A percentile compares a stretch with the other conserved stretches of the same genome.
Evolutionary conservation across 1,140 invertebrate species (phyloP).

Genomic region (Penaeus japonicus): DNA sequence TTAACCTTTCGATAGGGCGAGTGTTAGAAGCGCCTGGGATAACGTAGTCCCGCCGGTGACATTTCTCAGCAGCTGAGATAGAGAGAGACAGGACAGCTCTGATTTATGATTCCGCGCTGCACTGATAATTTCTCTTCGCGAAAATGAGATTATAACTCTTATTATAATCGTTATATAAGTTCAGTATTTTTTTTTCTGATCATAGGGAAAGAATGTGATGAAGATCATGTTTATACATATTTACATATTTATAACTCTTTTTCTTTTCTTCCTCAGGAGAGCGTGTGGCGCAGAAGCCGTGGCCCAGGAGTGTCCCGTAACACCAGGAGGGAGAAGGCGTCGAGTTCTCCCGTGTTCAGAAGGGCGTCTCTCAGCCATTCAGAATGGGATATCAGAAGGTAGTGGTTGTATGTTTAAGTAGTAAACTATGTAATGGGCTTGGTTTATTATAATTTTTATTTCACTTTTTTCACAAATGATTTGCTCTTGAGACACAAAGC

Average conservation of each 20-base stretch:
- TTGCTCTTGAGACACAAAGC: too few species aligned
- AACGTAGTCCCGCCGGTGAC: too few species aligned
- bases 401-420: not conserved
- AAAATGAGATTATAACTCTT: too few species aligned
- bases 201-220: too few species aligned
- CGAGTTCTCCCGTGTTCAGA: conserved; percentile 68
- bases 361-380: conserved; percentile 64
- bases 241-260: not conserved
- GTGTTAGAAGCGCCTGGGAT: too few species aligned
- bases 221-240: not conserved
- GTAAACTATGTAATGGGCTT: not conserved
- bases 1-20: too few species aligned
- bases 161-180: too few species aligned
- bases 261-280: conserved; percentile 10
- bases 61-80: too few species aligned
- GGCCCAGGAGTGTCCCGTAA: conserved; percentile 64
- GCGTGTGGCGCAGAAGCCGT: conserved; percentile 30
- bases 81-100: too few species aligned
- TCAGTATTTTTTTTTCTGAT: too few species aligned
- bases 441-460: not conserved
- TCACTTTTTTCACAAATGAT: not conserved
- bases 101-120: too few species aligned
- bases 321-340: conserved; percentile 67
- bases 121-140: too few species aligned
- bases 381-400: conserved; percentile 60